phyloP scores from a whole-genome alignment of 92 coral and sea anemone species.

The Isaurus tuberculatus region DNA sequence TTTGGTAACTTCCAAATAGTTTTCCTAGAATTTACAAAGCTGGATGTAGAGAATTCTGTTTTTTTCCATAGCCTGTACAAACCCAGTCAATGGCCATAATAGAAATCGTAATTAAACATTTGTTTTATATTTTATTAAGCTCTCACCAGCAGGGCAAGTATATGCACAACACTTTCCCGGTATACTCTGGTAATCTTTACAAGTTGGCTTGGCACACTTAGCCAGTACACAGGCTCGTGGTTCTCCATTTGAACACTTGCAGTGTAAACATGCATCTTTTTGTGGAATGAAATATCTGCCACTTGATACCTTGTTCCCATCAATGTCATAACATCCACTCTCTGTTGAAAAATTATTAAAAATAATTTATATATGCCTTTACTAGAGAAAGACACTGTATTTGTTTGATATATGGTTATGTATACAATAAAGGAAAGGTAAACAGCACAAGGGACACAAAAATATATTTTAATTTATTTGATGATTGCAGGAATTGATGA shows the following conservation, averaged over 20 bases:
- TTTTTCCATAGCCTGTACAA: too few relatives aligned
- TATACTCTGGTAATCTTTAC: slow-evolving; percentile 78
- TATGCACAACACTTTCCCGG: slow-evolving; percentile 95
- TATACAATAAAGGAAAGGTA: too few relatives aligned
- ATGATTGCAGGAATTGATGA: too few relatives aligned
- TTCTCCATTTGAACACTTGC: slow-evolving; percentile 86
- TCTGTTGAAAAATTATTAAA: slow-evolving; percentile 54
- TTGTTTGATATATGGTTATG: too few relatives aligned
- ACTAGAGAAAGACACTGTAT: too few relatives aligned
- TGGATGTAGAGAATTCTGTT: too few relatives aligned
- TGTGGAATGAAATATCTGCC: slow-evolving; percentile 86
- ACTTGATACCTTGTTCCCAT: slow-evolving; percentile 64
- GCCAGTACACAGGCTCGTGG: slow-evolving; percentile 82
- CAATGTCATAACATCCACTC: slow-evolving; percentile 71
- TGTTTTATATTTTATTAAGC: not conserved
- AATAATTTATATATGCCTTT: too few relatives aligned
- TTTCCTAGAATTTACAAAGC: too few relatives aligned
- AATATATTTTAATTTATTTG: too few relatives aligned
- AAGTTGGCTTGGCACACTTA: slow-evolving; percentile 89
- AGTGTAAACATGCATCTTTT: slow-evolving; percentile 81
- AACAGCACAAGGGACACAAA: too few relatives aligned
- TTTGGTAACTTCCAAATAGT: too few relatives aligned
- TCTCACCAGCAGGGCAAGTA: slow-evolving; percentile 89
- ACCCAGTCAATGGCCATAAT: too few relatives aligned
- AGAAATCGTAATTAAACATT: not conserved